Evolutionary conservation across 2,888 invertebrate species (phyloP), one percentile per base, ranked within the genome.

Genomic region (Acanthosepion lycidas): DNA sequence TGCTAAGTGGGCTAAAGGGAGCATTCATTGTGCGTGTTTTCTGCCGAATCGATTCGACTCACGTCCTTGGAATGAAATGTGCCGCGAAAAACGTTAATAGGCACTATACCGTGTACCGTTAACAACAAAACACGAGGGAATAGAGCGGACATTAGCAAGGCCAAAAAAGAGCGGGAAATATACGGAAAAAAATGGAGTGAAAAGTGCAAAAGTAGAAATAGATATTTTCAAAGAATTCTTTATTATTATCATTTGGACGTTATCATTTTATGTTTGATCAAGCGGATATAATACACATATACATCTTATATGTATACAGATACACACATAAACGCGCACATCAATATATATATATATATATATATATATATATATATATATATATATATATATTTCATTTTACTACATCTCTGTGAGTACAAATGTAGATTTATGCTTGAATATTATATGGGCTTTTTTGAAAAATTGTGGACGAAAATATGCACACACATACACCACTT

Each of bases 21-120:
- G 78, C n/a, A 33, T 78, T 78, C 78, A n/a, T 78, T 78, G 78
- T 78, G 78, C n/a, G 78, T n/a, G n/a, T n/a, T 78, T n/a, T n/a
- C n/a, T 78, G 78, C 3, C n/a, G 18, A 78, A n/a, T 78, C 78
- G 15, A 78, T 78, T 78, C 78, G 78, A 78, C 78, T 78, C 78
- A 78, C 78, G 78, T 78, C 78, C 78, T 78, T 78, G 78, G 78
- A 78, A 78, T 78, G 78, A 78, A 78, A 78, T 78, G 78, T 78
- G 78, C 78, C 78, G 78, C 78, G 78, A 78, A 78, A 78, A 78
- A 78, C 78, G 78, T 78, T 78, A 78, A 78, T 78, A 78, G 78
- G 78, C 78, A n/a, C 78, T 78, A n/a, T 78, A n/a, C 78, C n/a
- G 78, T 78, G 78, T 33, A 15, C n/a, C 78, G n/a, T 78, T 78